phyloP scores from a whole-genome alignment of 2,888 invertebrate genomes.

The Lampropteryx suffumata region DNA sequence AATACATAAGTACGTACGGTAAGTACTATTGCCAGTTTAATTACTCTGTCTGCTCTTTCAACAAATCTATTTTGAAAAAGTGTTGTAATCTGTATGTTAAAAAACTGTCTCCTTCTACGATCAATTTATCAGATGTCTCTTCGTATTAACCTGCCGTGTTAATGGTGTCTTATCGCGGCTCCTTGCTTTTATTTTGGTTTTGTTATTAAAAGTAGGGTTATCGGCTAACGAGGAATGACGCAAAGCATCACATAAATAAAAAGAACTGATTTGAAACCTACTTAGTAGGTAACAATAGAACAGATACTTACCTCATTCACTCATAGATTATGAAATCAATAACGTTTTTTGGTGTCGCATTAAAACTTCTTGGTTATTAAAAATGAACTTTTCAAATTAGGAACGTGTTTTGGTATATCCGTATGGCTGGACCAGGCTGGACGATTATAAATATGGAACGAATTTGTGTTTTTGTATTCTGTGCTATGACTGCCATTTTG shows the following conservation, averaged over 20 bases:
- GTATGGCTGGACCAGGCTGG: too few relatives aligned
- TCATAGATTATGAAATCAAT: too few relatives aligned
- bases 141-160: constrained; percentile 70
- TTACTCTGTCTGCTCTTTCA: constrained; percentile 1
- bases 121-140: constrained; percentile 64
- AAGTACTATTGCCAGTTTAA: background rate
- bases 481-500: too few relatives aligned
- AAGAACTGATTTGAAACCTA: background rate
- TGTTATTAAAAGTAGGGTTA: constrained; percentile 64
- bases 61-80: background rate
- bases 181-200: constrained; percentile 64
- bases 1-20: too few relatives aligned
- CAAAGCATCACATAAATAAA: background rate
- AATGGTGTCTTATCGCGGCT: constrained; percentile 68
- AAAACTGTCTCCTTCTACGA: constrained; percentile 38
- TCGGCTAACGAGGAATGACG: constrained; percentile 54
- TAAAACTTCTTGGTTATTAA: too few relatives aligned
- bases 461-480: too few relatives aligned
- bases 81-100: constrained; percentile 16
- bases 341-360: too few relatives aligned
- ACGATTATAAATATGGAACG: too few relatives aligned
- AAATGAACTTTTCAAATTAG: too few relatives aligned
- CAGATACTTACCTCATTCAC: too few relatives aligned
- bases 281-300: too few relatives aligned
- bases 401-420: too few relatives aligned